Evolutionary conservation across 2,113 vertebrate genomes (phyloP).

Genomic region (Paradoxurus hermaphroditus): DNA sequence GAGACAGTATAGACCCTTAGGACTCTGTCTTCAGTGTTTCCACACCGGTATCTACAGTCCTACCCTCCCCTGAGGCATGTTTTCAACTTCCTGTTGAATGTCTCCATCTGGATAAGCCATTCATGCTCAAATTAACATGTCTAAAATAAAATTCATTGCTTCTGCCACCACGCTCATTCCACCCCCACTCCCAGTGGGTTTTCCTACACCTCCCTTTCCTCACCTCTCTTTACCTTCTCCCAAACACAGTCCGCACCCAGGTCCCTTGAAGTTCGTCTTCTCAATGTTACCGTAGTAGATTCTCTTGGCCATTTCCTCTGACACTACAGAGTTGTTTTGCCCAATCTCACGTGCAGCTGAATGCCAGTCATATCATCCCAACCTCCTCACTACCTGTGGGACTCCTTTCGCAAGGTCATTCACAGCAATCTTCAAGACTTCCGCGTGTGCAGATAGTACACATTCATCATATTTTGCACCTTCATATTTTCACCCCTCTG

Average conservation of each 20-base stretch:
- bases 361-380: not conserved
- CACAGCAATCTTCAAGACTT: not conserved
- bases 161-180: not conserved
- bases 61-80: not conserved
- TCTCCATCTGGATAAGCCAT: slow-evolving; percentile 18
- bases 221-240: not conserved
- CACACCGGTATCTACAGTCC: not conserved
- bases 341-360: not conserved
- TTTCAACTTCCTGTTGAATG: slow-evolving; percentile 36
- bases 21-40: not conserved
- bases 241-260: not conserved
- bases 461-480: not conserved
- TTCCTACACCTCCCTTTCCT: not conserved
- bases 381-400: not conserved
- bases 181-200: not conserved
- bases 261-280: not conserved
- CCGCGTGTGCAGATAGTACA: not conserved
- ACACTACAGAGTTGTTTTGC: not conserved
- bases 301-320: not conserved
- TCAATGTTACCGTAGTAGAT: not conserved
- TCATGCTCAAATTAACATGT: not conserved
- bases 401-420: not conserved
- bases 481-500: not conserved
- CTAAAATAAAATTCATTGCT: slow-evolving; percentile 17
- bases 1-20: not conserved